Evolutionary conservation across 2,113 vertebrate species (phyloP).

Genomic region (Hyla sarda): DNA sequence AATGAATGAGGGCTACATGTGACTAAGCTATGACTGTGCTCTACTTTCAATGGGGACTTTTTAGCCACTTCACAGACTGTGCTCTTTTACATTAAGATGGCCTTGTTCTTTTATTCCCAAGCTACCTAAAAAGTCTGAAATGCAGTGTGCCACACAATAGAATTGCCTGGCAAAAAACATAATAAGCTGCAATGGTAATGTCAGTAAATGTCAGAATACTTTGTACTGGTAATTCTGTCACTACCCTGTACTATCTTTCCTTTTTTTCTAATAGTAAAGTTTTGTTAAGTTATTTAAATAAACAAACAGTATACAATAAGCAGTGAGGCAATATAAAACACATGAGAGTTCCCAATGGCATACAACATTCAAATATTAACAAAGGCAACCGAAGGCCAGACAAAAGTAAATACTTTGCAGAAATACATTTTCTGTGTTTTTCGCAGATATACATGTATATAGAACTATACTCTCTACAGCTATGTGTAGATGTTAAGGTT

Average conservation of each 20-base stretch:
- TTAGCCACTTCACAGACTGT: background rate
- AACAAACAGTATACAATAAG: too few species aligned
- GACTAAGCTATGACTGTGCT: background rate
- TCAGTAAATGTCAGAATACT: background rate
- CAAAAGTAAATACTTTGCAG: too few species aligned
- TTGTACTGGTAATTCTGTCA: background rate
- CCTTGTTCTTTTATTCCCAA: conserved; percentile 13
- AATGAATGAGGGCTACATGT: background rate
- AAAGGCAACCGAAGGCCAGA: too few species aligned
- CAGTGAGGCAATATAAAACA: too few species aligned
- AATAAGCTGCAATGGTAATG: background rate
- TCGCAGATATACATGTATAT: too few species aligned
- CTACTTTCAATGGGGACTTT: background rate
- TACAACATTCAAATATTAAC: too few species aligned
- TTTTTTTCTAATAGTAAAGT: too few species aligned
- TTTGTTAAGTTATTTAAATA: too few species aligned
- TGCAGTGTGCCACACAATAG: background rate
- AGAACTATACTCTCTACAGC: too few species aligned
- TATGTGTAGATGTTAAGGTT: too few species aligned
- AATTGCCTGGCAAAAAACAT: background rate
- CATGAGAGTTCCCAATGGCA: too few species aligned
- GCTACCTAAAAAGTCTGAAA: background rate
- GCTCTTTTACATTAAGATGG: conserved; percentile 6
- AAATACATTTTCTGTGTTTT: too few species aligned
- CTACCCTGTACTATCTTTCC: background rate